Base-by-base conservation (phyloP, 2,797 vertebrate species). In the Eospalax fontanierii region DNA sequence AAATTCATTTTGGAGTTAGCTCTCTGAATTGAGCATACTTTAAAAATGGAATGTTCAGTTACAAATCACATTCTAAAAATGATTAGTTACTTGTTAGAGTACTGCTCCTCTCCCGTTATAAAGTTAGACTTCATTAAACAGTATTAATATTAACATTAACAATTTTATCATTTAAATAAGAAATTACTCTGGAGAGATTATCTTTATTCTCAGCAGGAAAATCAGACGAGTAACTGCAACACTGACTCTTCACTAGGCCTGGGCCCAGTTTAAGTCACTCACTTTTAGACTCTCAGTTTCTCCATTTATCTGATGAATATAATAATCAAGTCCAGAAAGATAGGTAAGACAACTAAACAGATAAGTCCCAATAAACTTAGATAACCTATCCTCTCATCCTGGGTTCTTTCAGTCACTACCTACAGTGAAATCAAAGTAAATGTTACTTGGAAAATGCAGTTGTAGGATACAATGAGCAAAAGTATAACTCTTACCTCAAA, bases 31-130 rank as follows among this genome's bases (percentile, higher is more conserved):
- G 6, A 82, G 9, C 19, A 24, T 35, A 8, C 2, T 65, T 93
- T 75, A 70, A 9, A 94, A 82, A 65, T 80, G 40, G 21, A 82
- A 90, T 81, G 35, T 30, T 68, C 28, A 71, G 6, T 73, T 50
- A 35, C 50, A 50, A 84, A 71, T 11, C 26, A 14, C 68, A 74
- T 33, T 92, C 88, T 28, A 84, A 97, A 61, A 61, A 74, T 61
- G 89, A 68, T 63, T 21, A 33, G 10, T 1, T 18, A 68, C 22
- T 78, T 28, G 1, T 46, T 81, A 85, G 74, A 95, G 28, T 30
- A 0, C 35, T 86, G 73, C 40, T 57, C 65, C 46, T 84, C n/a
- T 46, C 76, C 16, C 1, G 38, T 14, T 63, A n/a, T 30, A 83
- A 24, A 70, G 38, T 63, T 75, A 40, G 38, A 26, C 12, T 81